Conservation (phyloP, 2,113 vertebrate genomes). For the Nerophis lumbriciformis region DNA sequence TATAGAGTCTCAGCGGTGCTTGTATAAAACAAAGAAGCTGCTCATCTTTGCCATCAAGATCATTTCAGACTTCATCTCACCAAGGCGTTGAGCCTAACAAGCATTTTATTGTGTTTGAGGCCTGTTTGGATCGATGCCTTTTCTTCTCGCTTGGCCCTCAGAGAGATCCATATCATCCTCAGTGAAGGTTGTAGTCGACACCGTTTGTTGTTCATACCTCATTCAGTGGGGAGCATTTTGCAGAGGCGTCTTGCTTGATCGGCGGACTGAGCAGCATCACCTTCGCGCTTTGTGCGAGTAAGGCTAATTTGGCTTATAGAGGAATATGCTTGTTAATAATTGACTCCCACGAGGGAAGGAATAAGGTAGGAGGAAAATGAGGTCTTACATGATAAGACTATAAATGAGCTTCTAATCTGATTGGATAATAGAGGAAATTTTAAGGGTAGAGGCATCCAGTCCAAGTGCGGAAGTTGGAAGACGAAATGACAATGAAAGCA, state of each 20-base stretch:
- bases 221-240: not conserved
- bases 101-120: constrained; percentile 32
- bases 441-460: not conserved
- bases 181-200: not conserved
- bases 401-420: constrained; percentile 17
- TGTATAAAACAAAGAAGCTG: not conserved
- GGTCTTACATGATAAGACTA: constrained; percentile 13
- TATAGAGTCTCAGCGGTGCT: not conserved
- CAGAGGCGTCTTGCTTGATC: constrained; percentile 8
- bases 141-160: not conserved
- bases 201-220: not conserved
- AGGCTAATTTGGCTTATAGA: constrained; percentile 18
- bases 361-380: not conserved
- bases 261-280: constrained; percentile 2
- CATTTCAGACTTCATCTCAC: constrained; percentile 9
- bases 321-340: constrained; percentile 20
- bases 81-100: constrained; percentile 14
- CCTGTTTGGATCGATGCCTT: not conserved
- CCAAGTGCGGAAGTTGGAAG: not conserved
- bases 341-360: constrained; percentile 8
- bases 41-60: constrained; percentile 1
- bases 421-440: constrained; percentile 10
- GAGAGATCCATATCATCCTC: constrained; percentile 10
- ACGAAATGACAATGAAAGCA: too few relatives aligned
- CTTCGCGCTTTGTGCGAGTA: not conserved